Base-by-base conservation (phyloP, 1,140 invertebrate species). In the Panonychus citri region DNA sequence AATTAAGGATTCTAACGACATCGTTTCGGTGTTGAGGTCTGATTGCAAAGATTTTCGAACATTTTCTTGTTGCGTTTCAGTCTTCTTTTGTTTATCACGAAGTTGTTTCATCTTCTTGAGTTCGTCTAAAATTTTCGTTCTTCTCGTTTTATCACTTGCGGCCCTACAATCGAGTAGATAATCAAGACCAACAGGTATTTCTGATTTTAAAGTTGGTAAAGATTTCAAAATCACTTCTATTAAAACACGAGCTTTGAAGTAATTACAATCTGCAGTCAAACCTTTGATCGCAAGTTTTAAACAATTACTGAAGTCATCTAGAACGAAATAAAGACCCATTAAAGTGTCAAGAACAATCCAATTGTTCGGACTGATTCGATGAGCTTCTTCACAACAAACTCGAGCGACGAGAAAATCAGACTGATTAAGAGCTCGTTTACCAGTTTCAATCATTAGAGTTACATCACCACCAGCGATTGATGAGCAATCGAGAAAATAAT, bases 391-490 rank as follows among this genome's bases (percentile, higher is more conserved):
- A 27, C 50, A 60, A 56, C 59, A 60, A 26, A n/a, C 8, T 46
- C 50, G 59, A 19, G 59, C 53, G 15, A 59, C 50, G 25, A 17
- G 55, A 52, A 34, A 58, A 53, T 59, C 37, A 4, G 10, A 30
- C 1, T 24, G 17, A 26, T 24, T 39, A 34, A 19, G 17, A 28
- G 39, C 54, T 37, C 26, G 19, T 42, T 50, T 10, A 40, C 58
- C 60, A 52, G 58, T 40, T 21, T 59, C 59, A 4, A 61, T 37
- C 60, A 58, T 60, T 19, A 61, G 50, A 34, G 21, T 55, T 37
- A 59, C 24, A 54, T 61, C 60, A 15, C 24, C 28, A 42, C 17
- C n/a, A 53, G 60, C 60, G 26, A 61, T 30, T n/a, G 51, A 34
- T 3, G 60, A 27, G 17, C 58, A 58, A 21, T 60, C 54, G 3